Evolutionary conservation across 2,888 invertebrate genomes (phyloP).

Genomic region (Noctua fimbriata): DNA sequence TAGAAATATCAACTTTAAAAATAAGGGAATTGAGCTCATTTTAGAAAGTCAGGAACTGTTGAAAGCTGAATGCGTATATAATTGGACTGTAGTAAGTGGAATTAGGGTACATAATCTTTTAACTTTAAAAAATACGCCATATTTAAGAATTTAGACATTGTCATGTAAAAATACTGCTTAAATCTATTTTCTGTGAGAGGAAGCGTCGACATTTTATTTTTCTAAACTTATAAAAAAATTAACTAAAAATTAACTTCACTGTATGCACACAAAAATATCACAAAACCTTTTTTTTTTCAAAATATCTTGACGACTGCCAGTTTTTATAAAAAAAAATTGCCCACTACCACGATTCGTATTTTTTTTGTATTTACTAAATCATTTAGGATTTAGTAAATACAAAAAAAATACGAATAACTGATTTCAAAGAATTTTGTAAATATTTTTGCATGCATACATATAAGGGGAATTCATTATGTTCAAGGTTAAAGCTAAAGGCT

Average conservation of each 20-base stretch:
- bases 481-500: neutral
- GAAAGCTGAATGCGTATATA: neutral
- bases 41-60: neutral
- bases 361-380: too few relatives aligned
- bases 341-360: neutral
- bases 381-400: neutral
- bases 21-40: rapidly evolving
- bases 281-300: neutral
- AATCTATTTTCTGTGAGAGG: constrained; percentile 24
- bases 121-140: neutral
- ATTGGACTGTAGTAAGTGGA: neutral
- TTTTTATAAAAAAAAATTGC: neutral
- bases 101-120: neutral
- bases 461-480: constrained; percentile 55
- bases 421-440: neutral
- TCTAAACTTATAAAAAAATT: constrained; percentile 61
- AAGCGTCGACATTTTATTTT: constrained; percentile 47
- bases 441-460: constrained; percentile 55
- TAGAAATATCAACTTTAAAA: neutral
- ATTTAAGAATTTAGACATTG: neutral
- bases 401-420: neutral
- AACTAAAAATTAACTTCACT: constrained; percentile 40
- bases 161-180: constrained; percentile 18
- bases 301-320: neutral
- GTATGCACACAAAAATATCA: constrained; percentile 51